Conservation (phyloP, 2,888 invertebrate genomes). For the Euproctis similis region DNA sequence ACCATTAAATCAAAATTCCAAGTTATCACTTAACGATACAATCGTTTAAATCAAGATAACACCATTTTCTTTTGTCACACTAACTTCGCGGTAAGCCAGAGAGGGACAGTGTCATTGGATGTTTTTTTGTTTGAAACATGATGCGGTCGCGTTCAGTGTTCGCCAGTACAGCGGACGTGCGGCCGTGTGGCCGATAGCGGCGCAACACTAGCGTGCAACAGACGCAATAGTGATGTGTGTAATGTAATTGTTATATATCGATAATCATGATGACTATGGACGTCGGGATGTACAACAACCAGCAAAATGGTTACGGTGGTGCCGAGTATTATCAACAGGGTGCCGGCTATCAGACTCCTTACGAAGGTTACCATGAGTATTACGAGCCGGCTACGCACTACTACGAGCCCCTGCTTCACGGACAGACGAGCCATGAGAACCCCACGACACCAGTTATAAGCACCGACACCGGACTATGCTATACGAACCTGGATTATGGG, state of each 20-base stretch:
- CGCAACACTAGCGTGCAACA: conserved; percentile 37
- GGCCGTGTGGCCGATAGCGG: conserved; percentile 52
- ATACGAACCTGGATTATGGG: conserved; percentile 90
- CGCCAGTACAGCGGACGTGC: conserved; percentile 57
- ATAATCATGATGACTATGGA: conserved; percentile 86
- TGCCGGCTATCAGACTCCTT: conserved; percentile 56
- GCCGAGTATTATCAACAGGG: conserved; percentile 73
- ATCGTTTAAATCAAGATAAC: conserved; percentile 36
- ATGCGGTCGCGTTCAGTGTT: conserved; percentile 50
- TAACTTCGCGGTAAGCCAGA: conserved; percentile 26
- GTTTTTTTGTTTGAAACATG: too few species aligned
- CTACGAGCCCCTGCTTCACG: conserved; percentile 65
- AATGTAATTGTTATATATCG: conserved; percentile 51
- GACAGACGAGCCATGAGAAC: conserved; percentile 60
- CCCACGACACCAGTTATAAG: conserved; percentile 82
- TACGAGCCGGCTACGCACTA: conserved; percentile 68
- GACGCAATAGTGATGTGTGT: conserved; percentile 61
- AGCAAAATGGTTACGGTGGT: conserved; percentile 74
- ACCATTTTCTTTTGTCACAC: conserved; percentile 44
- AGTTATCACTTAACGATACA: conserved; percentile 48
- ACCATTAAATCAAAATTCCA: conserved; percentile 42
- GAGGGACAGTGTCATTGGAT: conserved; percentile 42
- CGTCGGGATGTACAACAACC: conserved; percentile 85
- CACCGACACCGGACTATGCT: conserved; percentile 90
- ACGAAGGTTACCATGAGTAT: conserved; percentile 66